Evolutionary conservation across 2,113 vertebrate species (phyloP).

Genomic region (Sebastes schlegelii): DNA sequence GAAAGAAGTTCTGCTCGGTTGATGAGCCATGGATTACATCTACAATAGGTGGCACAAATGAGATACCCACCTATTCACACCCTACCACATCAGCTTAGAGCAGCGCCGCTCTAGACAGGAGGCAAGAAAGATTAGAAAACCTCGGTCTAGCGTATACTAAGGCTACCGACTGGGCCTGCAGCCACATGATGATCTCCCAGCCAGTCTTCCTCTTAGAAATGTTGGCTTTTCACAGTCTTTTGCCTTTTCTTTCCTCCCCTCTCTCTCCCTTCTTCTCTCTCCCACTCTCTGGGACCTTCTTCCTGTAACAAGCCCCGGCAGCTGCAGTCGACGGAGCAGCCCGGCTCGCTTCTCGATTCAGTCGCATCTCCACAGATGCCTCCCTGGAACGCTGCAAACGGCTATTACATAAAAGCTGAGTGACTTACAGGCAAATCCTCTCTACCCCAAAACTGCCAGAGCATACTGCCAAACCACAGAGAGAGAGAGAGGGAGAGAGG

Average conservation of each 20-base stretch:
- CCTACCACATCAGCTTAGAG: constrained; percentile 22
- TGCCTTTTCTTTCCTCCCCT: not conserved
- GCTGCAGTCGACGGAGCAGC: constrained; percentile 39
- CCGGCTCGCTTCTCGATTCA: constrained; percentile 31
- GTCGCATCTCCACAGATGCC: constrained; percentile 64
- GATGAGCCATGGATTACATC: constrained; percentile 34
- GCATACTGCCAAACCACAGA: constrained; percentile 53
- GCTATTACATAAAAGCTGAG: constrained; percentile 78
- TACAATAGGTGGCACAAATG: constrained; percentile 24
- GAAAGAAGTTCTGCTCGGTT: not conserved
- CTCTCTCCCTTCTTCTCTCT: not conserved
- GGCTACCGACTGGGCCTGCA: constrained; percentile 38
- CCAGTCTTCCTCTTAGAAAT: constrained; percentile 43
- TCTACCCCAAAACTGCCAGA: constrained; percentile 73
- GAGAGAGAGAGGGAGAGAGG: constrained; percentile 8
- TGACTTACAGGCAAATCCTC: constrained; percentile 83
- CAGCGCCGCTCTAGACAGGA: constrained; percentile 36
- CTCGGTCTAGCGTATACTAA: constrained; percentile 21
- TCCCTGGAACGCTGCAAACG: constrained; percentile 67
- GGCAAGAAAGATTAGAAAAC: constrained; percentile 38
- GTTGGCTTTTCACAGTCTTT: constrained; percentile 36
- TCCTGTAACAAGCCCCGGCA: constrained; percentile 42
- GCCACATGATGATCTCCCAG: constrained; percentile 31
- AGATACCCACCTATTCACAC: constrained; percentile 34
- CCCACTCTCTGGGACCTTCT: constrained; percentile 24